phyloP scores from a whole-genome alignment of 2,888 invertebrate genomes.

The Galeruca laticollis region DNA sequence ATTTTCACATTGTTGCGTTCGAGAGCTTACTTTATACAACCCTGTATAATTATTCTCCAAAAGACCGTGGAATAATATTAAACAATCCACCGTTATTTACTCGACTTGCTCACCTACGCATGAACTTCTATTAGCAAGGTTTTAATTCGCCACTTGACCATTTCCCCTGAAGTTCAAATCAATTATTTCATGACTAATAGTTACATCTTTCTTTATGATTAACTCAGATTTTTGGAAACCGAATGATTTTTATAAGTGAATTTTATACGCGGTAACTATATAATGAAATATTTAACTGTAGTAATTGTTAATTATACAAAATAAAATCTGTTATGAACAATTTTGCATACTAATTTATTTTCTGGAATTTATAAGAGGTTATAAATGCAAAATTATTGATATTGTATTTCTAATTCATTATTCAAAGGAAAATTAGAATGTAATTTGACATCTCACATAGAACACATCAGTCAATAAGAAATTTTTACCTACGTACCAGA shows the following conservation, averaged over 20 bases:
- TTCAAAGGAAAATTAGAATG: too few relatives aligned
- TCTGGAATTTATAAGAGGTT: too few relatives aligned
- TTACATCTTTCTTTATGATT: conserved; percentile 6
- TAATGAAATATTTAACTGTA: too few relatives aligned
- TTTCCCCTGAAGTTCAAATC: conserved; percentile 33
- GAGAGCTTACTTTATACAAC: neutral
- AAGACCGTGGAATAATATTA: conserved; percentile 17
- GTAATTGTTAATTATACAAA: too few relatives aligned
- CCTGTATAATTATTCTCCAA: neutral
- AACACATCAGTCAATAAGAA: too few relatives aligned
- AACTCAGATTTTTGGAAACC: neutral
- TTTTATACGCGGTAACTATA: neutral
- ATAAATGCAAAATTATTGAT: too few relatives aligned
- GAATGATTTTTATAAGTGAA: neutral
- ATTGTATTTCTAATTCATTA: too few relatives aligned
- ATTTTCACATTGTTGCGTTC: neutral
- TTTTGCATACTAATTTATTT: too few relatives aligned
- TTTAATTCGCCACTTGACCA: conserved; percentile 37
- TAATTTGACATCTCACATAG: too few relatives aligned
- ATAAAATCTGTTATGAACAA: too few relatives aligned
- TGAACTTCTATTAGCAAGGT: conserved; percentile 33
- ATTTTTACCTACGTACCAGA: too few relatives aligned
- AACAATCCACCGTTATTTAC: conserved; percentile 20
- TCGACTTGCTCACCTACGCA: conserved; percentile 33
- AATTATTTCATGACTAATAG: conserved; percentile 34